Conservation (phyloP, 1,140 invertebrate species). For the Latrodectus geometricus region DNA sequence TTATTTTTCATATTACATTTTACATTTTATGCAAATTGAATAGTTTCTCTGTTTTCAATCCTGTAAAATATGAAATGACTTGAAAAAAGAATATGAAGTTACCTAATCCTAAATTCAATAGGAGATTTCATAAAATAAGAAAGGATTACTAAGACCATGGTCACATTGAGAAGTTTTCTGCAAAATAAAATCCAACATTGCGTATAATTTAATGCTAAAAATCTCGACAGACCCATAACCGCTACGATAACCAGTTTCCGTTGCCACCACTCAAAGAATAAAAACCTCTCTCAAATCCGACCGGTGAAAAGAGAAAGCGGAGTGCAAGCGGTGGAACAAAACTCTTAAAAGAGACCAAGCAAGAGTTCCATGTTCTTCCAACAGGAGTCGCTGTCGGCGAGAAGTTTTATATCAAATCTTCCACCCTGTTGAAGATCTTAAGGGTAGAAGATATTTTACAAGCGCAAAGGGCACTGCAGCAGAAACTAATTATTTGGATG, state of each 20-base stretch:
- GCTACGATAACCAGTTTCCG: neutral
- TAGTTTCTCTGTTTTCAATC: too few species aligned
- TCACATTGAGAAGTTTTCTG: neutral
- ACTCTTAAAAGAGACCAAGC: neutral
- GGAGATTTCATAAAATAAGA: too few species aligned
- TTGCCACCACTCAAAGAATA: neutral
- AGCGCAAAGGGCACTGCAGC: neutral
- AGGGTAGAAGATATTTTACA: conserved; percentile 2
- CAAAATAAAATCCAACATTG: neutral
- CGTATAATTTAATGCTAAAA: neutral
- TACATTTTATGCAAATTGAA: too few species aligned
- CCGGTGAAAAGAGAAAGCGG: neutral
- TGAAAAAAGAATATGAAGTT: too few species aligned
- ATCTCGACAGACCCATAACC: neutral
- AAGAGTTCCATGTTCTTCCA: neutral
- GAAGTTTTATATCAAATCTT: conserved; percentile 1
- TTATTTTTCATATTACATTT: too few species aligned
- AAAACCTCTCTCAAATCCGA: neutral
- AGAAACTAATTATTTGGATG: conserved; percentile 19
- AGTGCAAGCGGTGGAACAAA: neutral
- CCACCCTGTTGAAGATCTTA: neutral
- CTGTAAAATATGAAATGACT: too few species aligned
- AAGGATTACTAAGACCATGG: too few species aligned
- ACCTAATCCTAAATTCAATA: too few species aligned
- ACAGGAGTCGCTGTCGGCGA: neutral